These are phyloP conservation scores for Drosophila helvetica DNA, from an alignment of 2,888 invertebrate species.

Conservation along the genomic window DNA sequence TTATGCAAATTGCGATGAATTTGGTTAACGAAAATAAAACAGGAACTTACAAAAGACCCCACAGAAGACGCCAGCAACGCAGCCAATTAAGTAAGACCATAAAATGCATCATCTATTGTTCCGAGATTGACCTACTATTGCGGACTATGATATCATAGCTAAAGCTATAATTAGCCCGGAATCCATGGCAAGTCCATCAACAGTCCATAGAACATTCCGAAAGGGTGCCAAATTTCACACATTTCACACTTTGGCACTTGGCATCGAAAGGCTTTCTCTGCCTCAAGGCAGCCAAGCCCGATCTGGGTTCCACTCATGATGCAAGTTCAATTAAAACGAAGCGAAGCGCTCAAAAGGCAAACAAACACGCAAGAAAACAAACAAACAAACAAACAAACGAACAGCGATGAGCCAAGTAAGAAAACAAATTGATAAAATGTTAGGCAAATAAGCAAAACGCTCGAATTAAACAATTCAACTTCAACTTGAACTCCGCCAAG, in stretches of 20 bases:
- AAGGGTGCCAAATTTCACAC: conserved; percentile 32
- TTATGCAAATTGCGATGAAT: conserved; percentile 67
- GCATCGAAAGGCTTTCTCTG: conserved; percentile 54
- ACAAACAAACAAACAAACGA: conserved; percentile 26
- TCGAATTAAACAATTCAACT: conserved; percentile 70
- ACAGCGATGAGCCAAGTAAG: conserved; percentile 31
- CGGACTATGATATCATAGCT: conserved; percentile 39
- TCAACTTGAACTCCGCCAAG: conserved; percentile 65
- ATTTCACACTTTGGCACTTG: conserved; percentile 36
- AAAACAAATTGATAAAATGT: conserved; percentile 44
- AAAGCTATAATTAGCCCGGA: conserved; percentile 39
- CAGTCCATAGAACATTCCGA: conserved; percentile 24
- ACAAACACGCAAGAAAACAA: conserved; percentile 33
- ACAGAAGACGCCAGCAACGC: background rate
- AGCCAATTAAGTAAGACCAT: conserved; percentile 51
- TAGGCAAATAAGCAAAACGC: conserved; percentile 54
- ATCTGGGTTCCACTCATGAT: conserved; percentile 12
- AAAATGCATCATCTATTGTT: conserved; percentile 39
- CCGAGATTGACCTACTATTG: conserved; percentile 18
- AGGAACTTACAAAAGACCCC: conserved; percentile 35
- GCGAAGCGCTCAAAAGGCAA: conserved; percentile 48
- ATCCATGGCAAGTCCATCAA: conserved; percentile 51
- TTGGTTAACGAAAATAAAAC: conserved; percentile 25
- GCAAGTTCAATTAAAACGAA: conserved; percentile 58
- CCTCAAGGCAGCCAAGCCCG: conserved; percentile 14